phyloP scores from a whole-genome alignment of 2,888 invertebrate genomes.

The Stratiomys singularior region DNA sequence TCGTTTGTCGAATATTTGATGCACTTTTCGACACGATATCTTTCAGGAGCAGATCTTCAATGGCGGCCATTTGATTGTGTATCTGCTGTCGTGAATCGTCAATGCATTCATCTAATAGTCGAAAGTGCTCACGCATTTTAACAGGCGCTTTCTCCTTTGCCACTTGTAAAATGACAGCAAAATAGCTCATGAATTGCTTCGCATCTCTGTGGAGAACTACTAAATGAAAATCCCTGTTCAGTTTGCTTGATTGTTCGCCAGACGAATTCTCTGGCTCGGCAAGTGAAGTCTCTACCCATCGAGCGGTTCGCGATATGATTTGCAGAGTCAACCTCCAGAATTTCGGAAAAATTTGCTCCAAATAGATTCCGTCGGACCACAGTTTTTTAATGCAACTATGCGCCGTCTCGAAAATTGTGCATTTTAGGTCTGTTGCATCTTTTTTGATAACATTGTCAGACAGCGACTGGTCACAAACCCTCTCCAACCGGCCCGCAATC shows the following conservation, averaged over 20 bases:
- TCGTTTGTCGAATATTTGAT: constrained; percentile 80
- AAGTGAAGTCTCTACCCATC: constrained; percentile 70
- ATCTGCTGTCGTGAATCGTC: constrained; percentile 38
- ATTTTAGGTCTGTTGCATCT: constrained; percentile 54
- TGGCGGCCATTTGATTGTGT: constrained; percentile 55
- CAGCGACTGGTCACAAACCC: constrained; percentile 58
- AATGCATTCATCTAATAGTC: constrained; percentile 47
- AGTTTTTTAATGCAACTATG: constrained; percentile 71
- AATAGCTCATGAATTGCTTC: constrained; percentile 42
- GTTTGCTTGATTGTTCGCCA: not conserved
- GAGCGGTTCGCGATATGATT: constrained; percentile 80
- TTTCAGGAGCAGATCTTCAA: constrained; percentile 63
- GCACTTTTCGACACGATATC: constrained; percentile 67
- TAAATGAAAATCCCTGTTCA: constrained; percentile 26
- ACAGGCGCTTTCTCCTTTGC: constrained; percentile 45
- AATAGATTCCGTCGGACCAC: constrained; percentile 83
- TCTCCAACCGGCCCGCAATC: constrained; percentile 75
- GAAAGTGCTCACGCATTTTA: constrained; percentile 16
- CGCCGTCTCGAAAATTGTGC: constrained; percentile 64
- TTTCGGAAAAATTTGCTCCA: constrained; percentile 80
- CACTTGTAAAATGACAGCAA: constrained; percentile 39
- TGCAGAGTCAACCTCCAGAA: constrained; percentile 92
- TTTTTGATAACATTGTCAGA: constrained; percentile 54
- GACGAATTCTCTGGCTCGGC: constrained; percentile 11
- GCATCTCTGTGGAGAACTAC: constrained; percentile 49